A percentile compares a stretch with the other conserved stretches of the same genome.
Conservation (phyloP, 2,888 invertebrate species). For the Rambutsinella grinnellia region DNA sequence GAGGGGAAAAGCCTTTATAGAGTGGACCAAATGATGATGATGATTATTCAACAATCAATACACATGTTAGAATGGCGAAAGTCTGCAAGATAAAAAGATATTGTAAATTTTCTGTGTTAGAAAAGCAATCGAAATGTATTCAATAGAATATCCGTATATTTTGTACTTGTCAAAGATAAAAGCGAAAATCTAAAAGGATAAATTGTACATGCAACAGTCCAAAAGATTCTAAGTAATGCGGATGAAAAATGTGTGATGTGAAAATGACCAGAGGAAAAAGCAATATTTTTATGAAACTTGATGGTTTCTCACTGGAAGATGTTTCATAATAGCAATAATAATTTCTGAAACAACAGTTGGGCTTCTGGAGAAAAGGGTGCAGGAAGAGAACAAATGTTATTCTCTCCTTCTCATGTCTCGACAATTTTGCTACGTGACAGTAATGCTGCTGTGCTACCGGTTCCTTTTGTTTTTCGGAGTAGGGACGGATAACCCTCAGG, state of each 20-base stretch:
- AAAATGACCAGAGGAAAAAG: neutral
- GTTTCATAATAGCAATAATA: conserved; percentile 31
- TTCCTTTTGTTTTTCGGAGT: neutral
- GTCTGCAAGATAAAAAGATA: neutral
- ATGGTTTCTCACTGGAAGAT: conserved; percentile 14
- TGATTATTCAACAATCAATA: neutral
- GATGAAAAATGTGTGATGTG: neutral
- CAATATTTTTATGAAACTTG: conserved; percentile 12
- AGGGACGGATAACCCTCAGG: neutral
- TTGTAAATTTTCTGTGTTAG: neutral
- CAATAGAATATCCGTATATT: conserved; percentile 13
- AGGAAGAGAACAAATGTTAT: neutral
- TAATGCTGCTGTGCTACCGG: conserved; percentile 32
- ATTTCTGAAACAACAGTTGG: conserved; percentile 7
- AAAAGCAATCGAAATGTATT: conserved; percentile 38
- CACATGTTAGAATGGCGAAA: neutral
- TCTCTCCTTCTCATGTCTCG: neutral
- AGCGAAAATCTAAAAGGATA: conserved; percentile 1
- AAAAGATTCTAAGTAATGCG: neutral
- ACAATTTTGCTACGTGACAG: conserved; percentile 34
- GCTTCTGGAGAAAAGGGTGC: neutral
- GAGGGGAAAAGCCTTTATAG: neutral
- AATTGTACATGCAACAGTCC: conserved; percentile 18
- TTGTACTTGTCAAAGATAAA: conserved; percentile 5
- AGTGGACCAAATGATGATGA: neutral